phyloP scores from a whole-genome alignment of 2,888 invertebrate species.

The Slavum lentiscoides region DNA sequence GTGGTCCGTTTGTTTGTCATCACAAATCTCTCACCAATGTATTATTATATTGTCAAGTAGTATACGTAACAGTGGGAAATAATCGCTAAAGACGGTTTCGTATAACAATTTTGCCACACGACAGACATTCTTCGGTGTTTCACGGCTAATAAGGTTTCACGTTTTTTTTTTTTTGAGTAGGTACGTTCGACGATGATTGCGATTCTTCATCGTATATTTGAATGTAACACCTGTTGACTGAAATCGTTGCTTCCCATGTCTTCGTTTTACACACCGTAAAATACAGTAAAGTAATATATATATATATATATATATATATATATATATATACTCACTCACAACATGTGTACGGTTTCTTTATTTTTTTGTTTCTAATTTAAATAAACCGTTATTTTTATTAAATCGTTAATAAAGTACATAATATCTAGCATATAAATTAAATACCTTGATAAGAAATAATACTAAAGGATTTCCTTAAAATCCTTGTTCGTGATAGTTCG shows the following conservation, averaged over 20 bases:
- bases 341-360: not conserved
- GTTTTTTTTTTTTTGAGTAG: not conserved
- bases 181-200: not conserved
- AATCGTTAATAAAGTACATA: constrained; percentile 10
- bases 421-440: constrained; percentile 23
- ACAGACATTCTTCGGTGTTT: too few species aligned
- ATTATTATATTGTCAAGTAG: too few species aligned
- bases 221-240: constrained; percentile 33
- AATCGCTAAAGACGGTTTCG: too few species aligned
- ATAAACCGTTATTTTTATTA: constrained; percentile 41
- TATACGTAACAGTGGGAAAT: too few species aligned
- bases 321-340: not conserved
- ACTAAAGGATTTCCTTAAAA: constrained; percentile 32
- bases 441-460: not conserved
- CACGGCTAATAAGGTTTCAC: not conserved
- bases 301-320: not conserved
- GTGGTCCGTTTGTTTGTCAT: too few species aligned
- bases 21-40: too few species aligned
- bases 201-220: constrained; percentile 17
- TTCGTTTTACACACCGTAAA: not conserved
- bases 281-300: not conserved
- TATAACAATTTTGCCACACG: too few species aligned
- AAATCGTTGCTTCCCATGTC: not conserved
- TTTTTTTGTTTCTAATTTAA: constrained; percentile 10
- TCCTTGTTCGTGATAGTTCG: not conserved